A percentile compares a stretch with the other conserved stretches of the same genome.
phyloP scores from a whole-genome alignment of 2,888 invertebrate species.

The Apodemia zela region DNA sequence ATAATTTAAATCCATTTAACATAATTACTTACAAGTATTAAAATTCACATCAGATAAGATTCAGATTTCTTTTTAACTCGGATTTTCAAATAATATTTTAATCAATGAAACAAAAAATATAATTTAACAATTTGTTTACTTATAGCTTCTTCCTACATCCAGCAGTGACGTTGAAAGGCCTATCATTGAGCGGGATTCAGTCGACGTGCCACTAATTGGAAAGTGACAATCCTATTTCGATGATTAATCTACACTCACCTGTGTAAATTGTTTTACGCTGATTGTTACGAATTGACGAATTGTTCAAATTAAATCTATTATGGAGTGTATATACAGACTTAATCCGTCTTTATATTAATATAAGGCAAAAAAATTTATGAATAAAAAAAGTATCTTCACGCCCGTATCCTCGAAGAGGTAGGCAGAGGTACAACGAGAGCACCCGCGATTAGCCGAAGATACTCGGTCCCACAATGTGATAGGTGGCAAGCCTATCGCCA shows the following conservation, averaged over 20 bases:
- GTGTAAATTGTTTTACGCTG: slow-evolving; percentile 43
- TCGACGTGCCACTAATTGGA: slow-evolving; percentile 66
- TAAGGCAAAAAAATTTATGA: neutral
- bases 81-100: no score
- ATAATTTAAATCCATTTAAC: no score
- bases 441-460: no score
- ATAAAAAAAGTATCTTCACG: no score
- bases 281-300: slow-evolving; percentile 41
- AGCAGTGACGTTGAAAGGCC: slow-evolving; percentile 35
- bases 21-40: neutral
- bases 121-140: slow-evolving; percentile 16
- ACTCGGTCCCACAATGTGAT: no score
- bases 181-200: slow-evolving; percentile 44
- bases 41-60: no score
- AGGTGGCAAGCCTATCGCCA: no score
- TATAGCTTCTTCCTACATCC: slow-evolving; percentile 28
- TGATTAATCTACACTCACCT: slow-evolving; percentile 56
- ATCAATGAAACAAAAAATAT: neutral
- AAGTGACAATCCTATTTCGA: slow-evolving; percentile 73
- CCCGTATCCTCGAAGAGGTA: no score
- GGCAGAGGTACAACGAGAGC: no score
- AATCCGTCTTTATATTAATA: neutral
- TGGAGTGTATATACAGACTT: slow-evolving; percentile 25
- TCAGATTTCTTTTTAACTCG: no score
- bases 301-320: slow-evolving; percentile 36